phyloP scores from a whole-genome alignment of 2,797 vertebrate genomes.

The Mastacembelus armatus region DNA sequence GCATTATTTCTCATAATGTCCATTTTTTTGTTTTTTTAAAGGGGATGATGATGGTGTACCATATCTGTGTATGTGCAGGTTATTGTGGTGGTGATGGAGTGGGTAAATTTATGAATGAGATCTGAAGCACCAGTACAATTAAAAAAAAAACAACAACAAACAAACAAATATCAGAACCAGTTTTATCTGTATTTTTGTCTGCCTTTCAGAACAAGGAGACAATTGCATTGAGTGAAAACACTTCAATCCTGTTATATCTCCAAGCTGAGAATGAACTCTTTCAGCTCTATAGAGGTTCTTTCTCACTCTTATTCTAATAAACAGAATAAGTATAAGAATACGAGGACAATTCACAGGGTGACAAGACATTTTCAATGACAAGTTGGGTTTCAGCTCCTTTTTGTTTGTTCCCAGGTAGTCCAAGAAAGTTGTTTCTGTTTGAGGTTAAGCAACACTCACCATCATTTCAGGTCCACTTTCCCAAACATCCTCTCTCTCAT shows the following conservation, averaged over 20 bases:
- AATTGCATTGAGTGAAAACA: conserved; percentile 26
- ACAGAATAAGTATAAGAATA: conserved; percentile 59
- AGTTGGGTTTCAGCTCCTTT: conserved; percentile 38
- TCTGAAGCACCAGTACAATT: conserved; percentile 22
- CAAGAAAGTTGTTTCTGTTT: conserved; percentile 42
- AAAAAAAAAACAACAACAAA: too few relatives aligned
- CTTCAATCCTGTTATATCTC: conserved; percentile 11
- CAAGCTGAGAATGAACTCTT: conserved; percentile 17
- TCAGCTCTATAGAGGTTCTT: conserved; percentile 12
- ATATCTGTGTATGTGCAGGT: conserved; percentile 42
- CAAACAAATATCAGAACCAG: background rate
- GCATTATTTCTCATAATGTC: conserved; percentile 31
- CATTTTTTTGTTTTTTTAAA: conserved; percentile 24
- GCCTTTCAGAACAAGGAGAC: too few relatives aligned
- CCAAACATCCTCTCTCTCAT: conserved; percentile 29
- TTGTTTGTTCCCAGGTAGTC: conserved; percentile 35
- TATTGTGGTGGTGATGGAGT: conserved; percentile 15
- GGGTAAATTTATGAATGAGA: conserved; percentile 34
- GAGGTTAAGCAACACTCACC: conserved; percentile 58
- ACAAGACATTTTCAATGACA: conserved; percentile 28
- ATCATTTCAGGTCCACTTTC: conserved; percentile 48
- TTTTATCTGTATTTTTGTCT: conserved; percentile 27
- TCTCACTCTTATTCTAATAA: conserved; percentile 45
- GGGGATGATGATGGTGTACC: conserved; percentile 6
- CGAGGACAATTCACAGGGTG: conserved; percentile 46